These are phyloP conservation scores for Falco naumanni DNA, from an alignment of 2,797 vertebrate genomes.

Conservation along the genomic window DNA sequence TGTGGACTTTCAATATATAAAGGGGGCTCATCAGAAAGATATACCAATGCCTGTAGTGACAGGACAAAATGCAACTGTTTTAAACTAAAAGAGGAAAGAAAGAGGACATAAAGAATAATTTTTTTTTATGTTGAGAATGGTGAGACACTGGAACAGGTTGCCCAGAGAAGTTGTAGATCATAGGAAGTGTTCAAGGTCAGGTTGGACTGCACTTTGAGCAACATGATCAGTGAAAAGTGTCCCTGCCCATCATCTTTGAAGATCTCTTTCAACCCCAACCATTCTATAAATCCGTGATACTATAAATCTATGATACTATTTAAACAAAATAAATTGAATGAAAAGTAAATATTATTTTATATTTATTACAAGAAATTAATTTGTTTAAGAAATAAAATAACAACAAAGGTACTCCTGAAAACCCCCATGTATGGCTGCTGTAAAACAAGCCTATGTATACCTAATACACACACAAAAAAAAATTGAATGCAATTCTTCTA, in stretches of 20 bases:
- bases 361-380: neutral
- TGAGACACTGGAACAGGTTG: neutral
- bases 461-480: neutral
- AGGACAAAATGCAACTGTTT: neutral
- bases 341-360: neutral
- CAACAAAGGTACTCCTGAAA: neutral
- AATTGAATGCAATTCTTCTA: neutral
- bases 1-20: neutral
- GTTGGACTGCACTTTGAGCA: fast-evolving
- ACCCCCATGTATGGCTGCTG: neutral
- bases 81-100: neutral
- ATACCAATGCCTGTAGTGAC: neutral
- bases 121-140: neutral
- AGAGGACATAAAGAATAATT: neutral
- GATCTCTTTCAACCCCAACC: neutral
- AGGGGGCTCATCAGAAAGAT: neutral
- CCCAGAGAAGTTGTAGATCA: neutral
- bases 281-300: neutral
- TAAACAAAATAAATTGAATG: neutral
- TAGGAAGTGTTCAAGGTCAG: neutral
- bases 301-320: neutral
- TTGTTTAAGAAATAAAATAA: neutral
- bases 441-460: neutral
- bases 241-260: neutral
- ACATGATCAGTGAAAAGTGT: neutral